phyloP scores from a whole-genome alignment of 2,797 vertebrate genomes.

The Acanthornis magna region DNA sequence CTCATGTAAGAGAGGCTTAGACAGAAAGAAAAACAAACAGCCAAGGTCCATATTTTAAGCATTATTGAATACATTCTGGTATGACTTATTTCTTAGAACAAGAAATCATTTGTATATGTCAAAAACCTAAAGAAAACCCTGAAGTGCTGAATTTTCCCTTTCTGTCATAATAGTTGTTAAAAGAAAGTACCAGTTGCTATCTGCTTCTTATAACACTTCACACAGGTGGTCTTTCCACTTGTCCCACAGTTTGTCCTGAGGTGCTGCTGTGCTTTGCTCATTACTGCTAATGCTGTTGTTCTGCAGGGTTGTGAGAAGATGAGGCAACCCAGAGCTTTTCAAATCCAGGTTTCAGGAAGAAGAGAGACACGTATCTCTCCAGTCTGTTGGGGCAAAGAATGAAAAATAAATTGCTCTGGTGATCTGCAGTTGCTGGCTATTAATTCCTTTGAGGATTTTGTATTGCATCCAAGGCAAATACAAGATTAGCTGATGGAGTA shows the following conservation, averaged over 20 bases:
- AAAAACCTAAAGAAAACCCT: slow-evolving; percentile 4
- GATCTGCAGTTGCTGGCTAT: slow-evolving; percentile 24
- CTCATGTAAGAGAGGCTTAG: neutral
- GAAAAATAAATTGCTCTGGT: slow-evolving; percentile 36
- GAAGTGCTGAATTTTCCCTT: neutral
- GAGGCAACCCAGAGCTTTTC: neutral
- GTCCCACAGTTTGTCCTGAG: neutral
- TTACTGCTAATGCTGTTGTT: neutral
- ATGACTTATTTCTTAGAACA: neutral
- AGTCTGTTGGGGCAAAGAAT: neutral
- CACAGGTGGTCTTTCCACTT: neutral
- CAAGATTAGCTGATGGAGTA: slow-evolving; percentile 11
- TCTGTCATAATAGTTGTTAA: neutral
- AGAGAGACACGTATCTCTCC: neutral
- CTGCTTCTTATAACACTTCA: neutral
- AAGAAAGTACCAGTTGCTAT: neutral
- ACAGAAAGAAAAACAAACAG: neutral
- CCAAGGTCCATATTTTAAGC: neutral
- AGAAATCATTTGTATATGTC: neutral
- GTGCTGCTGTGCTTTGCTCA: neutral
- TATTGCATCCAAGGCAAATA: slow-evolving; percentile 49
- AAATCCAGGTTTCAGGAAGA: slow-evolving; percentile 17
- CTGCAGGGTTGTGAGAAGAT: neutral
- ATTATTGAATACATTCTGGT: neutral
- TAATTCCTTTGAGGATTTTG: slow-evolving; percentile 42